These are phyloP conservation scores for Caenorhabditis brenneri DNA, from an alignment of 1,140 invertebrate genomes.

Conservation along the genomic window DNA sequence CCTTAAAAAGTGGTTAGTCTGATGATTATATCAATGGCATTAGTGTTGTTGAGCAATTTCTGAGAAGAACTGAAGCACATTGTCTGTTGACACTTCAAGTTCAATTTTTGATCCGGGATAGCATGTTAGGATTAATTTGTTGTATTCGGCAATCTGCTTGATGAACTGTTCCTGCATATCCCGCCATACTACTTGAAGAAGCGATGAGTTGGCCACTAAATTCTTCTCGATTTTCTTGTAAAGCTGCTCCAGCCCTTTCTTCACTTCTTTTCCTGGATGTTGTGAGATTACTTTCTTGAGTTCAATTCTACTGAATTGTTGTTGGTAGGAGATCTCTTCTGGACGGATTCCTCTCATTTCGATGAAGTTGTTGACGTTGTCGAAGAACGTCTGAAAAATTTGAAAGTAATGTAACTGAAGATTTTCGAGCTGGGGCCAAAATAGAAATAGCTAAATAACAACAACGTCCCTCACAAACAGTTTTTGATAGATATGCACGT, in stretches of 20 bases:
- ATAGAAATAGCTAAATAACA: too few species aligned
- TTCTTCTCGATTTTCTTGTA: constrained; percentile 98
- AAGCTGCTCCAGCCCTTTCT: constrained; percentile 89
- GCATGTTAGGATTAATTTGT: constrained; percentile 90
- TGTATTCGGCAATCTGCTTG: constrained; percentile 90
- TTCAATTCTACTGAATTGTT: constrained; percentile 95
- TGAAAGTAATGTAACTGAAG: constrained; percentile 7
- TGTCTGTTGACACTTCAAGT: constrained; percentile 92
- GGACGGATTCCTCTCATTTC: constrained; percentile 85
- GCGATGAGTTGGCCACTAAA: constrained; percentile 89
- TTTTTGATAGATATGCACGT: too few species aligned
- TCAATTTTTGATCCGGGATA: constrained; percentile 93
- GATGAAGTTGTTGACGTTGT: constrained; percentile 64
- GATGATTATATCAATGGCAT: background rate
- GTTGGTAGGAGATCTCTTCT: constrained; percentile 95
- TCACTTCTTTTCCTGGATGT: constrained; percentile 93
- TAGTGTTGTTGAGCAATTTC: constrained; percentile 95
- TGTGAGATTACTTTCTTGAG: constrained; percentile 90
- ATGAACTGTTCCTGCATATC: constrained; percentile 99
- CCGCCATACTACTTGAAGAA: constrained; percentile 95
- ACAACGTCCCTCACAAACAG: too few species aligned
- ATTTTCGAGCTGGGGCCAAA: too few species aligned
- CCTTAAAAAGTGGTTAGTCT: too few species aligned
- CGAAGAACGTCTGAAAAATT: constrained; percentile 16
- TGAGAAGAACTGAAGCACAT: constrained; percentile 94